Conservation (phyloP, 2,797 vertebrate species). For the Heliangelus exortis region DNA sequence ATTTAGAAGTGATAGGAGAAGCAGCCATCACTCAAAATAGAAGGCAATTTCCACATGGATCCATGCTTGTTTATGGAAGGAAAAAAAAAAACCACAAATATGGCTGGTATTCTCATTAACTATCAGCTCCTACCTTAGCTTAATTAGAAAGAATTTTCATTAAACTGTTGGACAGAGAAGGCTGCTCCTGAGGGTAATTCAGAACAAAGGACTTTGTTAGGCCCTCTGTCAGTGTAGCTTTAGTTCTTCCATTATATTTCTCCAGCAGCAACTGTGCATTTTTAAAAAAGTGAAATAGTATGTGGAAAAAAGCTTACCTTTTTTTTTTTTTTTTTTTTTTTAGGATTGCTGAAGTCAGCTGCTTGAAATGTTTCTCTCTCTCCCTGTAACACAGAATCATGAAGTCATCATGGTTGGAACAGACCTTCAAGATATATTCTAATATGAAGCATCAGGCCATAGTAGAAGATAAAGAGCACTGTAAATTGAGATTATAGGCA, state of each 20-base stretch:
- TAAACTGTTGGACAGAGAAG: neutral
- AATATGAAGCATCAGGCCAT: slow-evolving; percentile 3
- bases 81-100: neutral
- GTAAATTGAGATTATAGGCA: slow-evolving; percentile 16
- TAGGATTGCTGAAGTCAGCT: neutral
- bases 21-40: neutral
- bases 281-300: neutral
- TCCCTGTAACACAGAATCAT: neutral
- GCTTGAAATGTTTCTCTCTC: slow-evolving; percentile 16
- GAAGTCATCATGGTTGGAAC: no score
- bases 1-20: neutral
- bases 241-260: neutral
- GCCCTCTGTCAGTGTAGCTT: neutral
- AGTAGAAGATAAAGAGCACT: slow-evolving; percentile 38
- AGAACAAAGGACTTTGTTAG: neutral
- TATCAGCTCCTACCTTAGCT: neutral
- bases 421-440: neutral
- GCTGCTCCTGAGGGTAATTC: neutral
- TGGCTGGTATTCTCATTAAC: neutral
- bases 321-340: neutral
- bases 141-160: neutral
- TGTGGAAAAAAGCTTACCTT: neutral
- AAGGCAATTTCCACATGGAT: neutral
- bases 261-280: neutral
- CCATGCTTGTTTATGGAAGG: neutral